Evolutionary conservation across 2,797 vertebrate genomes (phyloP).

Genomic region (Rhabdomys pumilio): DNA sequence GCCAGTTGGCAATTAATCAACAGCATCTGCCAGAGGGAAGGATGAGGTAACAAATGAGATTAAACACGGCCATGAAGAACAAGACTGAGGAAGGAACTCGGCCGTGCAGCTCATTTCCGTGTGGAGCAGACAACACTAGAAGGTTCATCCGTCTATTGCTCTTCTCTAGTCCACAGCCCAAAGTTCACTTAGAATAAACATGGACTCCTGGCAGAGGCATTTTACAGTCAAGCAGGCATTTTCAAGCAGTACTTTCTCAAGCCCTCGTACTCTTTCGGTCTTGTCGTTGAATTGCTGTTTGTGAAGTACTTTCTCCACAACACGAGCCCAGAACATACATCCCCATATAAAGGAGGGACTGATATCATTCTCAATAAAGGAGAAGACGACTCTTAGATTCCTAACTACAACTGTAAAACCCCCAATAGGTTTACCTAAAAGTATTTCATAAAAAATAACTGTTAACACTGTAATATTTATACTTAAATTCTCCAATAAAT

Average conservation of each 20-base stretch:
- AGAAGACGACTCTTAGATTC: constrained; percentile 72
- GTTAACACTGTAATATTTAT: constrained; percentile 78
- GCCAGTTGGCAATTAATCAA: constrained; percentile 40
- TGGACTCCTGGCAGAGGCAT: constrained; percentile 54
- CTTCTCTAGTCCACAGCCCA: constrained; percentile 68
- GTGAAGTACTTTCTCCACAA: constrained; percentile 58
- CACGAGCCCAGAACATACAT: constrained; percentile 63
- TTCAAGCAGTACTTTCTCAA: background rate
- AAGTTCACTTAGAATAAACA: constrained; percentile 80
- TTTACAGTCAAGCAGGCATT: constrained; percentile 43
- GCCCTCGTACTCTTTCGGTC: constrained; percentile 61
- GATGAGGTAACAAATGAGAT: constrained; percentile 76
- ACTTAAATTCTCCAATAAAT: constrained; percentile 80
- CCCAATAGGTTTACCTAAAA: constrained; percentile 72
- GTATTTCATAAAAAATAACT: constrained; percentile 75
- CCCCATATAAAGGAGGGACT: constrained; percentile 71
- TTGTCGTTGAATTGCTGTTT: constrained; percentile 49
- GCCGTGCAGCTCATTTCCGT: constrained; percentile 72
- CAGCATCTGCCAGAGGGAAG: constrained; percentile 65
- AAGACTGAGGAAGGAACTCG: constrained; percentile 54
- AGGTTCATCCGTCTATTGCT: constrained; percentile 51
- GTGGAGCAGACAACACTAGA: background rate
- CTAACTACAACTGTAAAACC: constrained; percentile 29
- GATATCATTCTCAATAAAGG: constrained; percentile 75
- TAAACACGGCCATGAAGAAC: constrained; percentile 67